Percentiles rank a stretch among this genome's conserved stretches.
phyloP scores from a whole-genome alignment of 1,140 invertebrate species.

The Anastrepha ludens region DNA sequence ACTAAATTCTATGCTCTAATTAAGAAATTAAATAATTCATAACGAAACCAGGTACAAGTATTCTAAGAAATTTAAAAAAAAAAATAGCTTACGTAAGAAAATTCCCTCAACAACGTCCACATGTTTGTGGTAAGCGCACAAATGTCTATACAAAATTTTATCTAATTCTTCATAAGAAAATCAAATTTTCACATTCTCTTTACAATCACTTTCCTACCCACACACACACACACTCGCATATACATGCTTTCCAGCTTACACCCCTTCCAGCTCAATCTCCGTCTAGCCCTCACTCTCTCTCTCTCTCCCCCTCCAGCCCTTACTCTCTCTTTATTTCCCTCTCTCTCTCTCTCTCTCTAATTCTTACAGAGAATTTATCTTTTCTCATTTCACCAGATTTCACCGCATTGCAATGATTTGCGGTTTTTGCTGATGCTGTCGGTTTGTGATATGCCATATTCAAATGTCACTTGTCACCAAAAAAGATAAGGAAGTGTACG shows the following conservation, averaged over 20 bases:
- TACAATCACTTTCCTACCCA: not conserved
- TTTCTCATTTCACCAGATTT: constrained; percentile 9
- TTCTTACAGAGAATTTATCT: not conserved
- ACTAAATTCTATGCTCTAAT: too few relatives aligned
- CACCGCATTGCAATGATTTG: constrained; percentile 31
- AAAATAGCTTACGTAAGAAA: not conserved
- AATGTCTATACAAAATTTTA: not conserved
- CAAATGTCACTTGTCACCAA: constrained; percentile 30
- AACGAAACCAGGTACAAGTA: too few relatives aligned
- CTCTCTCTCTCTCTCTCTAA: not conserved
- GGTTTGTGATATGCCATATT: not conserved
- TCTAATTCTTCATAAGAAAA: constrained; percentile 26
- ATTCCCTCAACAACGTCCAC: too few relatives aligned
- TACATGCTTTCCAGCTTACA: too few relatives aligned
- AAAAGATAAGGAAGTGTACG: not conserved
- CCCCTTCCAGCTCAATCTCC: not conserved
- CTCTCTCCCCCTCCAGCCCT: not conserved
- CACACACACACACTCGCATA: not conserved
- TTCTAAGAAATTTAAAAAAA: too few relatives aligned
- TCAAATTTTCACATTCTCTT: not conserved
- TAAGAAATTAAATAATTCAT: too few relatives aligned
- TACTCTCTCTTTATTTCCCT: not conserved
- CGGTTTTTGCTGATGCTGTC: constrained; percentile 5
- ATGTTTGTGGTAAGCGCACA: not conserved
- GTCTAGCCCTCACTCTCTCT: not conserved